A percentile compares a stretch with the other conserved stretches of the same genome.
phyloP scores from a whole-genome alignment of 2,113 vertebrate species.

The Dolichotis patagonum region DNA sequence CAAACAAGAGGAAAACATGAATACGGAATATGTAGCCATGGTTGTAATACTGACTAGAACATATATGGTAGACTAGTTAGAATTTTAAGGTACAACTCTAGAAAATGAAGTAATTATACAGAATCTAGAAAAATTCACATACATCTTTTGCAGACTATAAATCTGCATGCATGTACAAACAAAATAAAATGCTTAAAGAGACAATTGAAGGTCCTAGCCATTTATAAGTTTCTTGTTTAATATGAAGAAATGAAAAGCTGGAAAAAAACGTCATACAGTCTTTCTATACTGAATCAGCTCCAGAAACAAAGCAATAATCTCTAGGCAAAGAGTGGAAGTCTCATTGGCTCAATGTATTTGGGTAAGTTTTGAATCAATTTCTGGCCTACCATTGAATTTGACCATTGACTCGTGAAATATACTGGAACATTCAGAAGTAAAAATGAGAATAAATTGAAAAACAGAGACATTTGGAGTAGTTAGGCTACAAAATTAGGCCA shows the following conservation, averaged over 20 bases:
- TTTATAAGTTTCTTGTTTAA: neutral
- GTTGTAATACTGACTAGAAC: neutral
- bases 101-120: neutral
- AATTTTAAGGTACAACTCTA: neutral
- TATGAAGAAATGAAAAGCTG: neutral
- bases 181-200: neutral
- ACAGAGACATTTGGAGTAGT: neutral
- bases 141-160: neutral
- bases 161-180: neutral
- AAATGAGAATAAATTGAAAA: neutral
- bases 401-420: neutral
- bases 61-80: neutral
- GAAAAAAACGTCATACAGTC: neutral
- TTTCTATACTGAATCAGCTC: neutral
- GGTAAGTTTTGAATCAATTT: neutral
- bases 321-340: neutral
- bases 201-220: neutral
- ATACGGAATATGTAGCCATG: neutral
- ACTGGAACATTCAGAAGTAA: neutral
- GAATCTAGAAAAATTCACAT: neutral
- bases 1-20: neutral
- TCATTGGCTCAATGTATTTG: neutral
- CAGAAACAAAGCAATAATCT: neutral
- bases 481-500: neutral
- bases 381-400: neutral